These are phyloP conservation scores for Helostoma temminkii DNA, from an alignment of 2,797 vertebrate species.

Conservation along the genomic window DNA sequence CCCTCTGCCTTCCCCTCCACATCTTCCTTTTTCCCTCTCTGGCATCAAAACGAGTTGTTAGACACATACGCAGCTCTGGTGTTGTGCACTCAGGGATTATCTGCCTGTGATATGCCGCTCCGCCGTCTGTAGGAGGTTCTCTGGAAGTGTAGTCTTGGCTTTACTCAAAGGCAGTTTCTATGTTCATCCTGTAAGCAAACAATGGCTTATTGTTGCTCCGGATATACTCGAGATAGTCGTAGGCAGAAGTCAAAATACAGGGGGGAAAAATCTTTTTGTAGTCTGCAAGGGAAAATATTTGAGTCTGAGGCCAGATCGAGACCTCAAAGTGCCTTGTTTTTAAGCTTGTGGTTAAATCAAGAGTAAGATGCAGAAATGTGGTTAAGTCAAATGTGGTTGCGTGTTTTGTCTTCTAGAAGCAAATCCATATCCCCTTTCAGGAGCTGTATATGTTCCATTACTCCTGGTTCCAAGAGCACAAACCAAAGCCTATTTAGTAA, in stretches of 20 bases:
- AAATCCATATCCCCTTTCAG: neutral
- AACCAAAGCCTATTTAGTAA: conserved; percentile 25
- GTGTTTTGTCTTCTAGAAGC: conserved; percentile 29
- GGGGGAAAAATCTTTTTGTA: conserved; percentile 33
- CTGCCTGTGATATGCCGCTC: conserved; percentile 9
- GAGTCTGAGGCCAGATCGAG: conserved; percentile 53
- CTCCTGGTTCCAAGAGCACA: conserved; percentile 21
- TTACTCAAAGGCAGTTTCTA: conserved; percentile 53
- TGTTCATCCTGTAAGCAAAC: conserved; percentile 67
- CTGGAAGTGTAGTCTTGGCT: conserved; percentile 36
- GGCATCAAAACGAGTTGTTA: neutral
- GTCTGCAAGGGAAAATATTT: conserved; percentile 38
- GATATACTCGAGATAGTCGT: conserved; percentile 69
- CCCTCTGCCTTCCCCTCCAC: neutral
- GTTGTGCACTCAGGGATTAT: conserved; percentile 47
- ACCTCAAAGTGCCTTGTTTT: conserved; percentile 31
- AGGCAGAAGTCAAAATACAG: conserved; percentile 58
- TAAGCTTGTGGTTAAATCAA: conserved; percentile 3
- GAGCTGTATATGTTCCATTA: conserved; percentile 7
- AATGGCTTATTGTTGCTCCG: conserved; percentile 76
- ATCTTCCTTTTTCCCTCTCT: neutral
- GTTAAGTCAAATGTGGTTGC: conserved; percentile 4
- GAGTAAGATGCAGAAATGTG: neutral
- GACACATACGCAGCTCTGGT: conserved; percentile 23
- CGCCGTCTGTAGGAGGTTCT: conserved; percentile 29